Conservation (phyloP, 2,797 vertebrate genomes). For the Tolypeutes matacus region DNA sequence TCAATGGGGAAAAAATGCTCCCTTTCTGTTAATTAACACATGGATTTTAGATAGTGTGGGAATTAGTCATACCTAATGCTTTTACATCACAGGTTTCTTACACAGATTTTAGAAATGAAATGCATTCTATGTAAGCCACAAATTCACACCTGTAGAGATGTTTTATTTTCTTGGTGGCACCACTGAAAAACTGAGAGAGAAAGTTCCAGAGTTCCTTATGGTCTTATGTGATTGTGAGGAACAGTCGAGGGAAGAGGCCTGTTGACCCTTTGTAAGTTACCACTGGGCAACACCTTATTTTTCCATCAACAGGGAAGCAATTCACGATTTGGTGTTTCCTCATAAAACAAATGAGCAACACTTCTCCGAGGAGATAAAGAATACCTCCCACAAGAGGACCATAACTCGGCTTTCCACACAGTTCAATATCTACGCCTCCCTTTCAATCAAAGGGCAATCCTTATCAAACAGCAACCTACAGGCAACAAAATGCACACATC, state of each 20-base stretch:
- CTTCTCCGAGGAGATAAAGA: slow-evolving; percentile 59
- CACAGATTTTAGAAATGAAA: slow-evolving; percentile 37
- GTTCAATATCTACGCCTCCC: neutral
- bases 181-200: slow-evolving; percentile 5
- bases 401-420: neutral
- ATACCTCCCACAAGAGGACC: neutral
- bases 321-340: slow-evolving; percentile 69
- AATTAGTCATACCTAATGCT: slow-evolving; percentile 62
- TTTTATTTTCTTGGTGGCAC: slow-evolving; percentile 26
- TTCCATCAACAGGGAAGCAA: slow-evolving; percentile 69
- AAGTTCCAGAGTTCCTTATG: neutral
- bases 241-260: neutral
- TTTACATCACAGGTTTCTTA: slow-evolving; percentile 56
- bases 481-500: neutral
- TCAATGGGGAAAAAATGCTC: slow-evolving; percentile 81
- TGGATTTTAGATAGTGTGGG: slow-evolving; percentile 76
- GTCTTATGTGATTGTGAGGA: slow-evolving; percentile 31
- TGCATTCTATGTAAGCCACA: slow-evolving; percentile 31
- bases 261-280: slow-evolving; percentile 46
- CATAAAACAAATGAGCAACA: slow-evolving; percentile 42
- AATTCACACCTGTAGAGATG: neutral
- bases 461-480: neutral
- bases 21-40: slow-evolving; percentile 79
- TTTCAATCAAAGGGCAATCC: neutral
- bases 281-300: slow-evolving; percentile 10